phyloP scores from a whole-genome alignment of 1,140 invertebrate genomes.

The Magallana angulata region DNA sequence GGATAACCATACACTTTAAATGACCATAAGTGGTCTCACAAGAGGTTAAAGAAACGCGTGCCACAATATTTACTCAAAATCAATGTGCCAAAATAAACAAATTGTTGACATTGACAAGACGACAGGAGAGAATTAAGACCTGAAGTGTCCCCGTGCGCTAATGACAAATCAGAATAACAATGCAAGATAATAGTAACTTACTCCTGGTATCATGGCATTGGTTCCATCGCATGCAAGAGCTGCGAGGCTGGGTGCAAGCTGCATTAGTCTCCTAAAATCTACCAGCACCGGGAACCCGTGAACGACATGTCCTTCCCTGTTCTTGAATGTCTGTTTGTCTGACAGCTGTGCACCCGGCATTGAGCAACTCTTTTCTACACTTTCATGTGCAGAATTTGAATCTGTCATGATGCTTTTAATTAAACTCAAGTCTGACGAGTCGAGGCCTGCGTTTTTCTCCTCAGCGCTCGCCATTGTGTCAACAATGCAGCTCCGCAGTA shows the following conservation, averaged over 20 bases:
- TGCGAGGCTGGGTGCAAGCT: constrained; percentile 58
- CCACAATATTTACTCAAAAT: neutral
- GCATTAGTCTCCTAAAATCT: constrained; percentile 72
- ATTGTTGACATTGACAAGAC: neutral
- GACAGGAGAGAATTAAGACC: neutral
- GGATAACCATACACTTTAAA: neutral
- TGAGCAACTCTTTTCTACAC: constrained; percentile 59
- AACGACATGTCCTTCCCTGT: constrained; percentile 66
- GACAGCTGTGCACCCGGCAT: constrained; percentile 71
- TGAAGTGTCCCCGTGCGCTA: too few species aligned
- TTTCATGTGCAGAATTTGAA: constrained; percentile 49
- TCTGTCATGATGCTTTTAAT: constrained; percentile 52
- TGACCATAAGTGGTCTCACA: neutral
- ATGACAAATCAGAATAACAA: neutral
- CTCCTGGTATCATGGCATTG: constrained; percentile 71
- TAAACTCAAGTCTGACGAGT: constrained; percentile 50
- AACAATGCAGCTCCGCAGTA: constrained; percentile 71
- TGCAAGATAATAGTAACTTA: constrained; percentile 46
- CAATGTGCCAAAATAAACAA: neutral
- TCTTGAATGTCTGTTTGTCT: constrained; percentile 68
- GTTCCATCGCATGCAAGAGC: constrained; percentile 47
- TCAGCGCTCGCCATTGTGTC: constrained; percentile 70
- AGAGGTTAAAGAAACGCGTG: neutral
- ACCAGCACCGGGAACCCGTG: constrained; percentile 71
- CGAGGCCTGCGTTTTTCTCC: constrained; percentile 48